Conservation (phyloP, 2,797 vertebrate species). For the Cryptoprocta ferox region DNA sequence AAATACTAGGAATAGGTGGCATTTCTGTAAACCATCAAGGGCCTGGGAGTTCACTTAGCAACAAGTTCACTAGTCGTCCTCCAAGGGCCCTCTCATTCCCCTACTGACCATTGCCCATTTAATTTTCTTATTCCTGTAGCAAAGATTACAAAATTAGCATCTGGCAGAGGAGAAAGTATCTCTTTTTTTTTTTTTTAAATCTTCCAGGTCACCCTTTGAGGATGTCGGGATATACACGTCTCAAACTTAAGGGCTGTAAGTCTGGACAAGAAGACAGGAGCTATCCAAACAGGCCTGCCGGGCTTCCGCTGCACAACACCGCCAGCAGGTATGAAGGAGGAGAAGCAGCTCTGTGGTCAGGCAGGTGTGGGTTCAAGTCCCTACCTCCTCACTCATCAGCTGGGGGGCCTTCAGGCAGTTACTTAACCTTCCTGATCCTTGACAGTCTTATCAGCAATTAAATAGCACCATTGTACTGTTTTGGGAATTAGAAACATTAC, state of each 20-base stretch:
- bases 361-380: background rate
- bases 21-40: background rate
- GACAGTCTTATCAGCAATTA: background rate
- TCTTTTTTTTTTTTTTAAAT: too few relatives aligned
- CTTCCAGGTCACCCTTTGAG: background rate
- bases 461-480: background rate
- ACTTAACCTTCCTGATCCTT: background rate
- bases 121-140: background rate
- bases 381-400: background rate
- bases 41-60: background rate
- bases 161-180: background rate
- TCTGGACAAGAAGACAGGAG: background rate
- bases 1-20: background rate
- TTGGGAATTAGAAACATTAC: background rate
- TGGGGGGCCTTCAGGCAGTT: background rate
- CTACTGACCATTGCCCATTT: background rate
- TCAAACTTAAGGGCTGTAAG: background rate
- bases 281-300: background rate
- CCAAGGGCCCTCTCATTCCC: background rate
- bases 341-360: background rate
- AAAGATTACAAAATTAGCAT: background rate
- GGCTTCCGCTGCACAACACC: background rate
- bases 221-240: background rate
- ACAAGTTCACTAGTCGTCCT: background rate
- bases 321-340: background rate